Evolutionary conservation across 1,140 invertebrate genomes (phyloP).

Genomic region (Rhagoletis zephyria): DNA sequence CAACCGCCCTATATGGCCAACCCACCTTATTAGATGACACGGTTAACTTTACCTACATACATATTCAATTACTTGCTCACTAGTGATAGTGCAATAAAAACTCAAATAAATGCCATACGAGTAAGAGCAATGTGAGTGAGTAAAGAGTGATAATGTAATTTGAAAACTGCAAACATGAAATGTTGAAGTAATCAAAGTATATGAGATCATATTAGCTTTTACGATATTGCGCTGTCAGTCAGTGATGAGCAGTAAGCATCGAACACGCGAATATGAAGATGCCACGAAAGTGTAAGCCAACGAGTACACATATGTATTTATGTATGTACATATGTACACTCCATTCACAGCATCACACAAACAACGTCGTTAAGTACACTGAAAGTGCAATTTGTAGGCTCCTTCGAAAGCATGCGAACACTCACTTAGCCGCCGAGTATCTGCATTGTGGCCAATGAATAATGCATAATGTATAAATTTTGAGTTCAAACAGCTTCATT

Average conservation of each 20-base stretch:
- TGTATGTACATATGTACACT: not conserved
- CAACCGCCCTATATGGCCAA: too few relatives aligned
- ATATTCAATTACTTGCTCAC: not conserved
- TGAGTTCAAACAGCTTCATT: not conserved
- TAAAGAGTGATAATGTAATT: not conserved
- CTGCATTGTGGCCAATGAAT: constrained; percentile 40
- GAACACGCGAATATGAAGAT: constrained; percentile 29
- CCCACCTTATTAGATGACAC: too few relatives aligned
- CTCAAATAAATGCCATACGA: too few relatives aligned
- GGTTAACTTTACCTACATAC: not conserved
- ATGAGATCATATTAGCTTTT: constrained; percentile 51
- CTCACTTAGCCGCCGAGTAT: constrained; percentile 18
- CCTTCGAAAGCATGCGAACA: not conserved
- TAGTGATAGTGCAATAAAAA: too few relatives aligned
- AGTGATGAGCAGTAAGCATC: not conserved
- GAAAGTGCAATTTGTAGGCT: constrained; percentile 35
- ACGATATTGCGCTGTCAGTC: constrained; percentile 24
- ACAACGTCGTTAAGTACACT: not conserved
- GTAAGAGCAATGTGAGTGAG: too few relatives aligned
- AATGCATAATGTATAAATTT: constrained; percentile 39
- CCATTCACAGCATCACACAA: too few relatives aligned
- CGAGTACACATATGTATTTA: not conserved
- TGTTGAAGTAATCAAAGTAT: constrained; percentile 38
- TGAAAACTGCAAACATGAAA: constrained; percentile 17
- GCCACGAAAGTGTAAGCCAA: not conserved